phyloP scores from a whole-genome alignment of 2,113 vertebrate species.

The Mus pahari region DNA sequence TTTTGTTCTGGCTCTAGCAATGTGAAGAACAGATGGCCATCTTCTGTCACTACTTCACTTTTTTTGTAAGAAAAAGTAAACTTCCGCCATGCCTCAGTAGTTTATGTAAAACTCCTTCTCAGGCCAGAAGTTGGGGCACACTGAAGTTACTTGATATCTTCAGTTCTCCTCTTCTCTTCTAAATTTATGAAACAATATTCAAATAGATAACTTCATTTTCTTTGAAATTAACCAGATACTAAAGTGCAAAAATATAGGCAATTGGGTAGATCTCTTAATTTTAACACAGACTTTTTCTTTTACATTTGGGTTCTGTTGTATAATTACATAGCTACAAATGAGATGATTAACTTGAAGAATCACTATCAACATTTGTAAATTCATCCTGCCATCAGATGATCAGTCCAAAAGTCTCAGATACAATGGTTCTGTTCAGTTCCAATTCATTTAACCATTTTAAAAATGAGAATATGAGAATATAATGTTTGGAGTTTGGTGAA shows the following conservation, averaged over 20 bases:
- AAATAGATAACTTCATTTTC: constrained; percentile 10
- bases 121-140: constrained; percentile 25
- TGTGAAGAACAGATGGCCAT: constrained; percentile 76
- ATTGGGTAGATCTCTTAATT: not conserved
- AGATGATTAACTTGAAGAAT: not conserved
- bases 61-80: constrained; percentile 72
- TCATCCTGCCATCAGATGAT: not conserved
- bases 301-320: not conserved
- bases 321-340: not conserved
- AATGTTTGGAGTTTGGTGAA: not conserved
- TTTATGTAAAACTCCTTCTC: constrained; percentile 60
- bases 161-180: not conserved
- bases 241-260: not conserved
- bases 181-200: not conserved
- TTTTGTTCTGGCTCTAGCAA: constrained; percentile 74
- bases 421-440: not conserved
- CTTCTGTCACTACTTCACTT: constrained; percentile 73
- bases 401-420: not conserved
- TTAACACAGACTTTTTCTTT: not conserved
- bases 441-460: not conserved
- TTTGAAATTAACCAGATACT: constrained; percentile 25
- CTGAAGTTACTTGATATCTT: constrained; percentile 26
- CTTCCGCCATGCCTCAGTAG: constrained; percentile 8
- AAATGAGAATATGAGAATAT: not conserved
- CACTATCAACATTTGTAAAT: not conserved